These are phyloP conservation scores for Monochamus alternatus DNA, from an alignment of 2,888 invertebrate species.

Conservation along the genomic window DNA sequence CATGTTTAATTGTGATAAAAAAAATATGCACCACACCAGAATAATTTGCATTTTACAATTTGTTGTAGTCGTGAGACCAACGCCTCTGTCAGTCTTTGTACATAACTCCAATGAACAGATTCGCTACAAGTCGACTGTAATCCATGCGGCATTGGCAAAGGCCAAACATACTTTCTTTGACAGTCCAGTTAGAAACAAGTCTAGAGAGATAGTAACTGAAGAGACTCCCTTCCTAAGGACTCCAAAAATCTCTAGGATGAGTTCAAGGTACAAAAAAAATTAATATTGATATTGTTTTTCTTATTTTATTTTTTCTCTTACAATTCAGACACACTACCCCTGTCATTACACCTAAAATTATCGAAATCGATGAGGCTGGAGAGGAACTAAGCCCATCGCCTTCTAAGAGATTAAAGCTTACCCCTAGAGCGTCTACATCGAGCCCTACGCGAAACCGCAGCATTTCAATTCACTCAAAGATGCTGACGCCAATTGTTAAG, in stretches of 20 bases:
- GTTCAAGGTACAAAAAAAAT: slow-evolving; percentile 51
- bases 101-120: slow-evolving; percentile 67
- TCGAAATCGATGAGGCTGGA: slow-evolving; percentile 46
- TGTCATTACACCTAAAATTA: slow-evolving; percentile 51
- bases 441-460: slow-evolving; percentile 37
- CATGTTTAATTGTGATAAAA: slow-evolving; percentile 1
- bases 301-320: background rate
- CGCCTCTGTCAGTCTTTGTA: slow-evolving; percentile 76
- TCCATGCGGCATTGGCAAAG: slow-evolving; percentile 71
- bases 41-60: background rate
- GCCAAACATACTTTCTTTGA: slow-evolving; percentile 72
- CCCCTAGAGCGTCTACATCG: slow-evolving; percentile 53
- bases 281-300: background rate
- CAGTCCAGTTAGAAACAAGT: slow-evolving; percentile 65
- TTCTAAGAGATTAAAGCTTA: slow-evolving; percentile 57
- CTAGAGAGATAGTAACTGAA: slow-evolving; percentile 69
- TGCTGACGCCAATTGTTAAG: slow-evolving; percentile 76
- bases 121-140: slow-evolving; percentile 70
- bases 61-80: slow-evolving; percentile 73
- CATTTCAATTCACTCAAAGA: slow-evolving; percentile 57
- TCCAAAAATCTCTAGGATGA: slow-evolving; percentile 68
- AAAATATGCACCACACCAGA: background rate
- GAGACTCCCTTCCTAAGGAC: slow-evolving; percentile 78
- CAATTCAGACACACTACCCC: slow-evolving; percentile 37
- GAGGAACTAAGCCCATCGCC: slow-evolving; percentile 52